phyloP scores from a whole-genome alignment of 2,888 invertebrate genomes.

The Phymatocera aterrima region DNA sequence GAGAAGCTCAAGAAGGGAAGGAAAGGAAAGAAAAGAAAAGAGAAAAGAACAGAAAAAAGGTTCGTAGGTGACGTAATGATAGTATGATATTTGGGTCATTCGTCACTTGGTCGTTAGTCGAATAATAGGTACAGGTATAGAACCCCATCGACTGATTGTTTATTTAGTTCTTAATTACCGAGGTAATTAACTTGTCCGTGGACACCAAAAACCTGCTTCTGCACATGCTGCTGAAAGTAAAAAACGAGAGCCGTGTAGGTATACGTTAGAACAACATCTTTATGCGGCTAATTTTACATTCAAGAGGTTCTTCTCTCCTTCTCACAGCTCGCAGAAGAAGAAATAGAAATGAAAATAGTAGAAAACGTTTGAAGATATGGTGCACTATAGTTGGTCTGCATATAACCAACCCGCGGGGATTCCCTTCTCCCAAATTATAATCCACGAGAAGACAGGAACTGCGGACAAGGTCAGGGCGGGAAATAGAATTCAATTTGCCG shows the following conservation, averaged over 20 bases:
- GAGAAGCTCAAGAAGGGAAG: too few species aligned
- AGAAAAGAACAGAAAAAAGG: too few species aligned
- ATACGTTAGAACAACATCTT: slow-evolving; percentile 14
- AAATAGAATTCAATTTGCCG: slow-evolving; percentile 27
- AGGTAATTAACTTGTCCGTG: background rate
- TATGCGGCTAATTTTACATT: slow-evolving; percentile 12
- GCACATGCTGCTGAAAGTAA: background rate
- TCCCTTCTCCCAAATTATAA: background rate
- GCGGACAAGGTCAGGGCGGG: background rate
- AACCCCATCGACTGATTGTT: background rate
- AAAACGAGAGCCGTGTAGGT: background rate
- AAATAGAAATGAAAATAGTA: slow-evolving; percentile 5
- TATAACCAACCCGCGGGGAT: background rate
- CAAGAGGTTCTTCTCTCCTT: background rate
- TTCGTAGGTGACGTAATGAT: background rate
- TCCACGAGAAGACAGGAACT: slow-evolving; percentile 1
- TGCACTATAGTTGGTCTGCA: background rate
- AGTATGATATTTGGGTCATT: background rate
- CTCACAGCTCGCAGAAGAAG: background rate
- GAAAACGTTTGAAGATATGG: background rate
- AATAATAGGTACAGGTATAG: background rate
- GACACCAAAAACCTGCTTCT: background rate
- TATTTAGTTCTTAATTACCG: slow-evolving; percentile 29
- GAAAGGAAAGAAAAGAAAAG: too few species aligned
- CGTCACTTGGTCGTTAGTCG: background rate